Percentiles rank a stretch among this genome's conserved stretches.
Conservation (phyloP, 2,888 invertebrate species). For the Chrysolina haemoptera region DNA sequence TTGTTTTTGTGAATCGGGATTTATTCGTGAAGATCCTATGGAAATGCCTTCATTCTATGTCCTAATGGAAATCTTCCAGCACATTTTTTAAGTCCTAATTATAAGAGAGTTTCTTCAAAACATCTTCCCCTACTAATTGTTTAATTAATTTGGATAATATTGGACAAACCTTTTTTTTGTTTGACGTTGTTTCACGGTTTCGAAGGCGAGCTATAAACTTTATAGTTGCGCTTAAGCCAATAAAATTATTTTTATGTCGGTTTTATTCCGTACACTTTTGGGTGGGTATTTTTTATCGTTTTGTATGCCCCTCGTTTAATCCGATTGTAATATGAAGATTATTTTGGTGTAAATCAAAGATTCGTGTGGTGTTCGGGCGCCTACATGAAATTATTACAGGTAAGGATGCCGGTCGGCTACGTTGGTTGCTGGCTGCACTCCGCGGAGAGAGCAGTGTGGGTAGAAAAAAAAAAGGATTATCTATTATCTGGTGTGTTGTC, state of each 20-base stretch:
- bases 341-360: slow-evolving; percentile 47
- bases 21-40: too few species aligned
- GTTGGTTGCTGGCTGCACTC: background rate
- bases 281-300: slow-evolving; percentile 25
- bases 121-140: background rate
- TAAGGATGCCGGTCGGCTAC: slow-evolving; percentile 14
- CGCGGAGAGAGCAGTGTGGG: slow-evolving; percentile 45
- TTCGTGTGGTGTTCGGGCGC: slow-evolving; percentile 38
- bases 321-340: slow-evolving; percentile 46
- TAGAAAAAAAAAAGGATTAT: slow-evolving; percentile 57
- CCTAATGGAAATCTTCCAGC: background rate
- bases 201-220: slow-evolving; percentile 2
- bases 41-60: too few species aligned
- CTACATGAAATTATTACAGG: slow-evolving; percentile 32
- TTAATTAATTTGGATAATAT: slow-evolving; percentile 15
- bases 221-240: slow-evolving; percentile 22
- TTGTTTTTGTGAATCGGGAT: too few species aligned
- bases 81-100: background rate
- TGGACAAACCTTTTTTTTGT: slow-evolving; percentile 4
- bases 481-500: slow-evolving; percentile 61
- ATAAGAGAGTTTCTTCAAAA: background rate
- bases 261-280: slow-evolving; percentile 27
- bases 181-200: slow-evolving; percentile 18
- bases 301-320: slow-evolving; percentile 39
- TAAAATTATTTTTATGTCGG: slow-evolving; percentile 32